These are phyloP conservation scores for Schizaphis graminum DNA, from an alignment of 2,888 invertebrate species.

Conservation along the genomic window DNA sequence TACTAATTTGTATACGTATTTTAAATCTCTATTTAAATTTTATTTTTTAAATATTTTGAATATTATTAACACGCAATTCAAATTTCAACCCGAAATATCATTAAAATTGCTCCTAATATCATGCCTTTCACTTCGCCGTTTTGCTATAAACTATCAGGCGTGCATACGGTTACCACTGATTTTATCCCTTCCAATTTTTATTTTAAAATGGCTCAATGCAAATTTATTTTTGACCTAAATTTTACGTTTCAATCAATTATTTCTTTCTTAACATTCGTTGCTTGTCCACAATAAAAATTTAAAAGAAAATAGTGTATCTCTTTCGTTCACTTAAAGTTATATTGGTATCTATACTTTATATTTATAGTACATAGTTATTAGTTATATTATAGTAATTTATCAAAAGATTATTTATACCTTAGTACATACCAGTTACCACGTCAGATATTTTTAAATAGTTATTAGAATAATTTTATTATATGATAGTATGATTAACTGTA, in stretches of 20 bases:
- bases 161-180: not conserved
- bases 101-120: not conserved
- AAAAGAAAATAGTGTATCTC: not conserved
- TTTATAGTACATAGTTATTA: not conserved
- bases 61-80: not conserved
- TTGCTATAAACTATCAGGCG: not conserved
- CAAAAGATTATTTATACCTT: not conserved
- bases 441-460: not conserved
- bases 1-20: not conserved
- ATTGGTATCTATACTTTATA: not conserved
- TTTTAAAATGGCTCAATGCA: not conserved
- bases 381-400: not conserved
- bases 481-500: not conserved
- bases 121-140: not conserved
- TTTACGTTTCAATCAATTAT: not conserved
- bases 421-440: no score
- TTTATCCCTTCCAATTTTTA: not conserved
- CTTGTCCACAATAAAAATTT: not conserved
- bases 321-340: not conserved
- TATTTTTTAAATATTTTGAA: not conserved
- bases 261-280: not conserved
- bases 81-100: not conserved
- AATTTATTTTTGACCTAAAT: slow-evolving; percentile 14
- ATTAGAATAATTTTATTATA: not conserved
- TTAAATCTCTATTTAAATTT: not conserved